phyloP scores from a whole-genome alignment of 1,140 invertebrate species.

The Zaprionus gabonicus region DNA sequence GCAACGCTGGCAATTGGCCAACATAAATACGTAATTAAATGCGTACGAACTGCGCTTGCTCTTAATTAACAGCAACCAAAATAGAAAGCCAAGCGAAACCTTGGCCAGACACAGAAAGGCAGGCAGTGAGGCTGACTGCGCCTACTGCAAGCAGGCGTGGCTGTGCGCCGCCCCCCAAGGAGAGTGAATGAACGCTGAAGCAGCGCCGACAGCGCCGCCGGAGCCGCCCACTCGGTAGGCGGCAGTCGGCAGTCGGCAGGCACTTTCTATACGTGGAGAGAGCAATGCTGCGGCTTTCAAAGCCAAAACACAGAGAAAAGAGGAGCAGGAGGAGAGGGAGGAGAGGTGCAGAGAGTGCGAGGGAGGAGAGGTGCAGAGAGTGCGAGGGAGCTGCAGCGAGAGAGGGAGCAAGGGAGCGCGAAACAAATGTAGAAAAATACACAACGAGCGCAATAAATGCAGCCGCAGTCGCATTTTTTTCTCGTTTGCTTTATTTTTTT shows the following conservation, averaged over 20 bases:
- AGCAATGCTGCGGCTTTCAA: slow-evolving; percentile 71
- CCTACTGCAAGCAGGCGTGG: slow-evolving; percentile 6
- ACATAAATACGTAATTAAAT: slow-evolving; percentile 79
- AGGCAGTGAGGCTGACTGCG: neutral
- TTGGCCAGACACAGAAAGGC: slow-evolving; percentile 58
- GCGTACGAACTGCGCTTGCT: slow-evolving; percentile 47
- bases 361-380: neutral
- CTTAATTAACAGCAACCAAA: slow-evolving; percentile 82
- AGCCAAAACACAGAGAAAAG: slow-evolving; percentile 59
- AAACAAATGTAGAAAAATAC: slow-evolving; percentile 39
- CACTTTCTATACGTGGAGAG: slow-evolving; percentile 64
- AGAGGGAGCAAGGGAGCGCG: slow-evolving; percentile 6
- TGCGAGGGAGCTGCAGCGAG: neutral
- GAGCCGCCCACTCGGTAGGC: slow-evolving; percentile 52
- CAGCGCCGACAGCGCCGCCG: slow-evolving; percentile 44
- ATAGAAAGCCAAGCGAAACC: slow-evolving; percentile 75
- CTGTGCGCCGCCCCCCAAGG: neutral
- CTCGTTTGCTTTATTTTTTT: slow-evolving; percentile 7
- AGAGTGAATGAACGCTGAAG: slow-evolving; percentile 80
- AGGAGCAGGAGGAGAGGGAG: too few species aligned
- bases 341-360: neutral
- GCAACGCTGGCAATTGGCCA: slow-evolving; percentile 43
- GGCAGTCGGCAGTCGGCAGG: slow-evolving; percentile 60
- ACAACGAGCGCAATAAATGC: slow-evolving; percentile 76
- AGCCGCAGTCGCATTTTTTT: slow-evolving; percentile 51